phyloP scores from a whole-genome alignment of 2,113 vertebrate genomes.

The Puma concolor region DNA sequence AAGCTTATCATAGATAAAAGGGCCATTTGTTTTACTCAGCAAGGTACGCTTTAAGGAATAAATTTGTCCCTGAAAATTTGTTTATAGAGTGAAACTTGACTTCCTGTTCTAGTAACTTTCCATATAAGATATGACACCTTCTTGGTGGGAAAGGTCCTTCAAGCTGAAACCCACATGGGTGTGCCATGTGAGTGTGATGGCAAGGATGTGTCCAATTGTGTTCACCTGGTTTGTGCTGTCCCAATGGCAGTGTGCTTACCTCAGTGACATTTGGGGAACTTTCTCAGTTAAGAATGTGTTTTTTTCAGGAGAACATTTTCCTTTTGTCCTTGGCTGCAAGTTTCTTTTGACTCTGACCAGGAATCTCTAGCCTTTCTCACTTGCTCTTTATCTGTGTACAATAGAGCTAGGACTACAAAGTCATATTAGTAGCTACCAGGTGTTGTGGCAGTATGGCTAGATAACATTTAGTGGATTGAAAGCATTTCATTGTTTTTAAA shows the following conservation, averaged over 20 bases:
- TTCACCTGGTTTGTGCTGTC: neutral
- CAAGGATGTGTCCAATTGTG: no score
- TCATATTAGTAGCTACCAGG: neutral
- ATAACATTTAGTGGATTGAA: neutral
- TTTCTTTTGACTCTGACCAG: neutral
- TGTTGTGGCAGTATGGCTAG: neutral
- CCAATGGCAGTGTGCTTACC: neutral
- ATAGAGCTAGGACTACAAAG: neutral
- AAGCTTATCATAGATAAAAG: neutral
- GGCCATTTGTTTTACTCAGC: conserved; percentile 1
- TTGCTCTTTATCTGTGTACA: neutral
- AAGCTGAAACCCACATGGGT: neutral
- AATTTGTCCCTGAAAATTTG: conserved; percentile 39
- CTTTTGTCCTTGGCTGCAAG: neutral
- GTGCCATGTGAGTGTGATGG: neutral
- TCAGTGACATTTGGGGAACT: neutral
- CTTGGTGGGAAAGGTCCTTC: neutral
- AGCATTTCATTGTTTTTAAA: neutral
- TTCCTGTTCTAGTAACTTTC: neutral
- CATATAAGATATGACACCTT: neutral
- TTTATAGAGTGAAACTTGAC: neutral
- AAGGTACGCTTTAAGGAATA: neutral
- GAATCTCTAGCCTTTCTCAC: neutral
- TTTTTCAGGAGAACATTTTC: neutral
- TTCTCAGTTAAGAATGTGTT: neutral